Evolutionary conservation across 2,113 vertebrate genomes (phyloP).

Genomic region (Callionymus lyra): DNA sequence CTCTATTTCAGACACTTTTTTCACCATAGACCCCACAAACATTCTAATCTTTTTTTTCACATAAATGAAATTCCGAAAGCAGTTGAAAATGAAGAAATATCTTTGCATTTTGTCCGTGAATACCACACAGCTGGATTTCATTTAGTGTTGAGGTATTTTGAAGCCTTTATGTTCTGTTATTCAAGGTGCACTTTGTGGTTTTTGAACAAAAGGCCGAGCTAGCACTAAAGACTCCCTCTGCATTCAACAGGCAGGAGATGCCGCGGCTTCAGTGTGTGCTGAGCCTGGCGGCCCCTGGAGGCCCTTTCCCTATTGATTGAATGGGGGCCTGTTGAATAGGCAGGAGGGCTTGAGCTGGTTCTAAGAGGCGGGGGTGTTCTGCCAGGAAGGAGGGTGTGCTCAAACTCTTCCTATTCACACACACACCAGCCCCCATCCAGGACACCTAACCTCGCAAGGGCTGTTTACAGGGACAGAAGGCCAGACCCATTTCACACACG

Average conservation of each 20-base stretch:
- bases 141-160: slow-evolving; percentile 15
- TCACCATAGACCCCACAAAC: slow-evolving; percentile 1
- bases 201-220: slow-evolving; percentile 19
- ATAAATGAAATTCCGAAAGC: no score
- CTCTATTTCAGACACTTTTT: no score
- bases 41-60: slow-evolving; percentile 14
- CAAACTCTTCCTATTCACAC: slow-evolving; percentile 35
- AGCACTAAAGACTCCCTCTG: slow-evolving; percentile 16
- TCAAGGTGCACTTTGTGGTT: slow-evolving; percentile 19
- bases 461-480: slow-evolving; percentile 63
- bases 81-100: no score
- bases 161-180: slow-evolving; percentile 19
- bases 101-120: no score
- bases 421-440: slow-evolving; percentile 24
- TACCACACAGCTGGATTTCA: slow-evolving; percentile 14
- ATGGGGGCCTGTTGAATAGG: slow-evolving; percentile 40
- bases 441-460: slow-evolving; percentile 38
- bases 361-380: slow-evolving; percentile 25
- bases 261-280: slow-evolving; percentile 26
- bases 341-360: slow-evolving; percentile 40
- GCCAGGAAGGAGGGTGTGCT: slow-evolving; percentile 16
- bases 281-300: slow-evolving; percentile 36
- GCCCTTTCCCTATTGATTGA: slow-evolving; percentile 37
- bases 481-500: slow-evolving; percentile 66
- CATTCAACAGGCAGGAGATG: slow-evolving; percentile 29